Conservation (phyloP, 2,797 vertebrate genomes). For the Okamejei kenojei region DNA sequence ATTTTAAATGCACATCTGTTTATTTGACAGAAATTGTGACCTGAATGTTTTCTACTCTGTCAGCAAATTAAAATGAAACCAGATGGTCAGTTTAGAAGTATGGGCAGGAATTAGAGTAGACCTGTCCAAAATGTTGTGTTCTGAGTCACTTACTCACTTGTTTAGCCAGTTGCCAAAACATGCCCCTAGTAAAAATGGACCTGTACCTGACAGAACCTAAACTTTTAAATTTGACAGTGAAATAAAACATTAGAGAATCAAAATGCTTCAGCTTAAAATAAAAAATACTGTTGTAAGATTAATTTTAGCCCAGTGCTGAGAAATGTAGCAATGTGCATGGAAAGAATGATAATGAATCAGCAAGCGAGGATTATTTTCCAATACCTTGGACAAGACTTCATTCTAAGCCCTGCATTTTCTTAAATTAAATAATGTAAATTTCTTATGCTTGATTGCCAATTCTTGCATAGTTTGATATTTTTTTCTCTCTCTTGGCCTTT, state of each 20-base stretch:
- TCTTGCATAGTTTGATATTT: neutral
- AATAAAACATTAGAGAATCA: neutral
- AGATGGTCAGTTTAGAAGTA: neutral
- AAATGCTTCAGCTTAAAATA: neutral
- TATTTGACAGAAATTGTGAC: neutral
- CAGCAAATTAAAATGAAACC: neutral
- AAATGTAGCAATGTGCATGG: neutral
- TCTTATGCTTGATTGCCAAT: neutral
- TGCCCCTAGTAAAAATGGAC: neutral
- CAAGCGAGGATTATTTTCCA: neutral
- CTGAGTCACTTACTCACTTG: neutral
- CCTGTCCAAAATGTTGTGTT: neutral
- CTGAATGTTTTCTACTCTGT: neutral
- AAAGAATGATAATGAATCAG: conserved; percentile 4
- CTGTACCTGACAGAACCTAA: neutral
- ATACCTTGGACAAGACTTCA: conserved; percentile 12
- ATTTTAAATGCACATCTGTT: neutral
- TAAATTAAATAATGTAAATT: neutral
- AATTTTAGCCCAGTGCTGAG: neutral
- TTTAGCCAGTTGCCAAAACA: neutral
- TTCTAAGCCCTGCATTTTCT: neutral
- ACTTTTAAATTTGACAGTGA: conserved; percentile 17
- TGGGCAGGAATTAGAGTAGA: neutral
- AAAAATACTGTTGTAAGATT: neutral
- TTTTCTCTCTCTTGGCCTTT: neutral